Conservation (phyloP, 2,113 vertebrate genomes). For the Peromyscus polionotus region DNA sequence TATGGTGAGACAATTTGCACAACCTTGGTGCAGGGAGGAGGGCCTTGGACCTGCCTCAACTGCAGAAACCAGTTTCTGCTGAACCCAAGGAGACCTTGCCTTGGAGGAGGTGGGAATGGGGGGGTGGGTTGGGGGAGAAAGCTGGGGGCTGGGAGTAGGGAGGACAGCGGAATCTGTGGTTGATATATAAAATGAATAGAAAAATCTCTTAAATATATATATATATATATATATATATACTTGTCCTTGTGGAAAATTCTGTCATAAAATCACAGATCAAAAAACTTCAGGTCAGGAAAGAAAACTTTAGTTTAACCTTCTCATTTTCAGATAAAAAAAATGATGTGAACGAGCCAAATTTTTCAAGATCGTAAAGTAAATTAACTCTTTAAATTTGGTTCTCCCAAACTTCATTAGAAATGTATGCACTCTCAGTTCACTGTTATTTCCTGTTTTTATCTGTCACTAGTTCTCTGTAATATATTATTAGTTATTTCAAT, state of each 20-base stretch:
- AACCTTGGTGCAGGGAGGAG: too few species aligned
- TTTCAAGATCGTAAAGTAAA: slow-evolving; percentile 40
- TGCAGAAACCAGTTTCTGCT: too few species aligned
- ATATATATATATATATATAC: background rate
- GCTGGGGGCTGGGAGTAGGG: too few species aligned
- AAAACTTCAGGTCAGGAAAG: background rate
- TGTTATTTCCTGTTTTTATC: background rate
- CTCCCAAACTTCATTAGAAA: background rate
- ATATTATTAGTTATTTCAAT: background rate
- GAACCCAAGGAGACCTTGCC: too few species aligned
- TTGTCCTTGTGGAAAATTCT: background rate
- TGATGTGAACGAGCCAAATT: background rate
- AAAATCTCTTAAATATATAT: too few species aligned
- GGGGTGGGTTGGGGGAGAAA: too few species aligned
- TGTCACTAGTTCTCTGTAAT: background rate
- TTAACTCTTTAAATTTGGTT: slow-evolving; percentile 16
- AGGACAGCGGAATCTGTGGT: too few species aligned
- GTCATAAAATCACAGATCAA: background rate
- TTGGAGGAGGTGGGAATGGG: too few species aligned
- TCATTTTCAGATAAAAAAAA: slow-evolving; percentile 27
- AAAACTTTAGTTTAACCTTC: slow-evolving; percentile 6
- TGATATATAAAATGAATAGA: too few species aligned
- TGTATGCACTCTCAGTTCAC: background rate
- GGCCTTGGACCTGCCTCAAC: too few species aligned
- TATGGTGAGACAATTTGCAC: too few species aligned